A percentile compares a stretch with the other conserved stretches of the same genome.
phyloP scores from a whole-genome alignment of 2,797 vertebrate genomes.

The Gambelia wislizenii region DNA sequence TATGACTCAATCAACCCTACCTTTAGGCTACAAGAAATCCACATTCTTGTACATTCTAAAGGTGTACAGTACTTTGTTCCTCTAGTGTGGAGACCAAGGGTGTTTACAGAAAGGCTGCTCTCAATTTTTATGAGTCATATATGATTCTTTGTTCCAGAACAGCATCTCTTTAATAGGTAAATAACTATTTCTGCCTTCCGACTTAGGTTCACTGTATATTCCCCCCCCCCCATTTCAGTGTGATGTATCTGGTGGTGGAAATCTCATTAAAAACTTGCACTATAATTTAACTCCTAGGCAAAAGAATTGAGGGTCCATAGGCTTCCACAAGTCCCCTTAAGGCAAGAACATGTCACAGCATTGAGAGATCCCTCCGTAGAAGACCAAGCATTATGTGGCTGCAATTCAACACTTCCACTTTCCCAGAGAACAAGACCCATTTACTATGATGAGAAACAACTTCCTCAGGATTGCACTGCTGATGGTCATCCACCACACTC shows the following conservation, averaged over 20 bases:
- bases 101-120: slow-evolving; percentile 11
- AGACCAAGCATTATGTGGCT: not conserved
- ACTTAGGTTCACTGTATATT: not conserved
- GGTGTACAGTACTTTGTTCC: not conserved
- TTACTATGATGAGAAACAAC: not conserved
- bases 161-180: slow-evolving; percentile 28
- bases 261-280: not conserved
- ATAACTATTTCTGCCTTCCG: not conserved
- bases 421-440: not conserved
- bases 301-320: not conserved
- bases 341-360: not conserved
- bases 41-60: not conserved
- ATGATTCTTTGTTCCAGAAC: not conserved
- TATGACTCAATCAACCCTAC: not conserved
- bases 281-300: accelerated
- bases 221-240: not conserved
- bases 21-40: slow-evolving; percentile 23
- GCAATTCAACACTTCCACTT: not conserved
- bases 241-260: not conserved
- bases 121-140: slow-evolving; percentile 7
- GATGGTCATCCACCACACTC: not conserved
- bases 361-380: not conserved
- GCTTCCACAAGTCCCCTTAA: accelerated
- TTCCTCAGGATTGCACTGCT: not conserved
- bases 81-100: too few species aligned